phyloP scores from a whole-genome alignment of 2,113 vertebrate genomes.

The Machaerirhynchus nigripectus region DNA sequence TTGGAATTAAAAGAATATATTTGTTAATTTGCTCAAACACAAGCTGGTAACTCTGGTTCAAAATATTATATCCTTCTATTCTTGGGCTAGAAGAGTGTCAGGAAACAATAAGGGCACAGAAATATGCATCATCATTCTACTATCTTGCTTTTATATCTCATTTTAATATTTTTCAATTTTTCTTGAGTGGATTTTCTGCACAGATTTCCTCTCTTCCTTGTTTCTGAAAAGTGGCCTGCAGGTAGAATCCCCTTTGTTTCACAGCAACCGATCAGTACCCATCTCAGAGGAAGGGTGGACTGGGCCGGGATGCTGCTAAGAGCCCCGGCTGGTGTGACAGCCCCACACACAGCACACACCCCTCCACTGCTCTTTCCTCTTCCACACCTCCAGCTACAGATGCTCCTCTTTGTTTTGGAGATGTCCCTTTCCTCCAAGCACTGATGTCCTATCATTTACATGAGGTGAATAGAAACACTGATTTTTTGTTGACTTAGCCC shows the following conservation, averaged over 20 bases:
- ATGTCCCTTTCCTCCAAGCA: not conserved
- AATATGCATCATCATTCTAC: not conserved
- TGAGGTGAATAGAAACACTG: not conserved
- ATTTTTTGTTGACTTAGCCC: not conserved
- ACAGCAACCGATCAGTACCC: accelerated
- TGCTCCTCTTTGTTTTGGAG: not conserved
- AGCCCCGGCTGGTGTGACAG: accelerated
- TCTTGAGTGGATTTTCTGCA: not conserved
- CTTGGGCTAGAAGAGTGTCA: not conserved
- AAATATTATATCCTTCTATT: not conserved
- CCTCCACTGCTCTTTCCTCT: not conserved
- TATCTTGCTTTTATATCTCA: not conserved
- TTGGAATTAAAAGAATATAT: not conserved
- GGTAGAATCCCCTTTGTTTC: not conserved
- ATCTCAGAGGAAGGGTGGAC: not conserved
- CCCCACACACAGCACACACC: accelerated
- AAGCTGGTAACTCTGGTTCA: not conserved
- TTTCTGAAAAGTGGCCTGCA: not conserved
- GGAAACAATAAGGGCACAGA: not conserved
- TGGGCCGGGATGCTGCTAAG: not conserved
- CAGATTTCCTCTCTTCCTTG: not conserved
- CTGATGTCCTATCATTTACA: not conserved
- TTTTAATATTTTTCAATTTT: not conserved
- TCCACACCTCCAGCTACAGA: not conserved
- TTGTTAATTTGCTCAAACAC: not conserved